Percentiles rank a stretch among this genome's conserved stretches.
Conservation (phyloP, 2,888 invertebrate genomes). For the Patella pellucida region DNA sequence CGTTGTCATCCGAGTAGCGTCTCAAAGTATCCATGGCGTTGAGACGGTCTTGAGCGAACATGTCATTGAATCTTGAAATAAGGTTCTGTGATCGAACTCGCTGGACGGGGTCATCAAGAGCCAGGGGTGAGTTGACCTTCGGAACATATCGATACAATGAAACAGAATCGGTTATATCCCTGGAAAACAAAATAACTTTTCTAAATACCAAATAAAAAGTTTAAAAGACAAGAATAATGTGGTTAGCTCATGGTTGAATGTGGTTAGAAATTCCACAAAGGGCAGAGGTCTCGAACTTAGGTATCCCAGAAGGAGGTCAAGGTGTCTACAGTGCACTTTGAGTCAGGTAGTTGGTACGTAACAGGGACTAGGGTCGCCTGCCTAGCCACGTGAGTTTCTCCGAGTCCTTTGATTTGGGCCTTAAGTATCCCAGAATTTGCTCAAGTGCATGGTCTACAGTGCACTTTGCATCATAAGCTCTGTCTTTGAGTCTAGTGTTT, state of each 20-base stretch:
- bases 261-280: not conserved
- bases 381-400: no score
- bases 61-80: constrained; percentile 68
- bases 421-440: no score
- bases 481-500: no score
- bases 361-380: no score
- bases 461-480: no score
- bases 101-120: constrained; percentile 66
- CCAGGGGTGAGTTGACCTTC: constrained; percentile 62
- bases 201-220: not conserved
- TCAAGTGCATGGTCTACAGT: no score
- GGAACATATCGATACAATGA: constrained; percentile 56
- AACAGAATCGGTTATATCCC: constrained; percentile 45
- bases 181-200: constrained; percentile 22
- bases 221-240: not conserved
- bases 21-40: constrained; percentile 70
- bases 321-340: no score
- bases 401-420: no score
- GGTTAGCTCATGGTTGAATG: not conserved
- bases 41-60: constrained; percentile 68
- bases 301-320: no score
- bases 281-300: no score
- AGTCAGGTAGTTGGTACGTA: no score
- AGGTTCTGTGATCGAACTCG: constrained; percentile 66
- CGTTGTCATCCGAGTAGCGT: constrained; percentile 67